Evolutionary conservation across 2,888 invertebrate genomes (phyloP), one percentile per base, ranked within the genome.

Genomic region (Iphiclides podalirius): DNA sequence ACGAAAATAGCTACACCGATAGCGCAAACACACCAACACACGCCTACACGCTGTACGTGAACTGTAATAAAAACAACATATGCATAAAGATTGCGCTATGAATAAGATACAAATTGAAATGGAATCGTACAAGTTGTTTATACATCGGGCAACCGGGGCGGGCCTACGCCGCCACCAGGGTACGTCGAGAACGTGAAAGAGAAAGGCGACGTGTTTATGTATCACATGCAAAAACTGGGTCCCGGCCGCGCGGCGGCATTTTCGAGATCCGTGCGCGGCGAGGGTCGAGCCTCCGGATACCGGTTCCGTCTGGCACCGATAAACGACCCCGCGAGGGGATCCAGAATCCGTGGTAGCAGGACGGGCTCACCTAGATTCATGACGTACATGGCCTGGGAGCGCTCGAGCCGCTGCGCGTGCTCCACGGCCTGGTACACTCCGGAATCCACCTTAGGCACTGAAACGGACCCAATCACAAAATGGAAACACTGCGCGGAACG

Each of bases 301-400:
- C 79, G 81, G 82, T 81, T 75, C 68, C 58, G 66, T 70, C 81
- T 73, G 74, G 83, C 75, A 79, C 72, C 79, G 78, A 75, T 82
- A 73, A 76, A 74, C 75, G 75, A 75, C 11, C 31, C 31, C 66
- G 64, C 68, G 67, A 60, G 61, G 66, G 63, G 63, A 63, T 58
- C 62, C 63, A 66, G 67, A 71, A 66, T 20, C 6, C 67, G 67
- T 66, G 66, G 60, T 72, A 70, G 66, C 68, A 71, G 65, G 71
- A 75, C 78, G 78, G 78, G 84, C 89, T 87, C 80, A 89, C 89
- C 89, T 84, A 89, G 82, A 85, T 89, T 89, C 63, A 89, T 86
- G 85, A 88, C 89, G 85, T 88, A 89, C 89, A 89, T 89, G 76
- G 86, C 87, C 84, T 80, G 87, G 76, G 87, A 86, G 84, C 87